A percentile compares a stretch with the other conserved stretches of the same genome.
These are phyloP conservation scores for Okapia johnstoni DNA, from an alignment of 2,113 vertebrate genomes.

Conservation along the genomic window DNA sequence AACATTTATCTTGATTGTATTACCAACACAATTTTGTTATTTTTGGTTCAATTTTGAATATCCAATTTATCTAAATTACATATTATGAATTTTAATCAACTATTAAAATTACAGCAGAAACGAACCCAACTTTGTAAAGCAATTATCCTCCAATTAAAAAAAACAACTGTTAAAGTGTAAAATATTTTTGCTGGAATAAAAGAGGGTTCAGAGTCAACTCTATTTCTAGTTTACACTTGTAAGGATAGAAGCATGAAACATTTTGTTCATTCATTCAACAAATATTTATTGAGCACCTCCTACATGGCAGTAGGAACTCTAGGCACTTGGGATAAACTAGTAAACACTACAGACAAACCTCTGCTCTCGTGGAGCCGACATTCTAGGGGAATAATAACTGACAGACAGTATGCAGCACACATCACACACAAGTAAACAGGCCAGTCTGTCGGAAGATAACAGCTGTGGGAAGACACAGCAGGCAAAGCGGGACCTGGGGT, in stretches of 20 bases:
- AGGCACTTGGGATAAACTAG: neutral
- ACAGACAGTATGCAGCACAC: neutral
- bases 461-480: neutral
- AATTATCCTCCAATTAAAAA: neutral
- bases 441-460: neutral
- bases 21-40: neutral
- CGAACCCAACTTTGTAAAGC: neutral
- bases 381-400: neutral
- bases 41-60: neutral
- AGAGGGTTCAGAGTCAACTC: neutral
- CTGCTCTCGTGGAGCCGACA: neutral
- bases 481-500: neutral
- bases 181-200: slow-evolving; percentile 7
- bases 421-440: neutral
- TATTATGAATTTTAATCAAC: neutral
- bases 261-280: neutral
- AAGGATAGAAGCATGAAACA: neutral
- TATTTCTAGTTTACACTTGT: slow-evolving; percentile 14
- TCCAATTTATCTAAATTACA: neutral
- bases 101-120: neutral
- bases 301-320: neutral
- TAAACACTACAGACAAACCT: neutral
- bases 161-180: neutral
- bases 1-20: neutral
- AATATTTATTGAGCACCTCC: neutral